Conservation (phyloP, 2,797 vertebrate species). For the Protonibea diacanthus region DNA sequence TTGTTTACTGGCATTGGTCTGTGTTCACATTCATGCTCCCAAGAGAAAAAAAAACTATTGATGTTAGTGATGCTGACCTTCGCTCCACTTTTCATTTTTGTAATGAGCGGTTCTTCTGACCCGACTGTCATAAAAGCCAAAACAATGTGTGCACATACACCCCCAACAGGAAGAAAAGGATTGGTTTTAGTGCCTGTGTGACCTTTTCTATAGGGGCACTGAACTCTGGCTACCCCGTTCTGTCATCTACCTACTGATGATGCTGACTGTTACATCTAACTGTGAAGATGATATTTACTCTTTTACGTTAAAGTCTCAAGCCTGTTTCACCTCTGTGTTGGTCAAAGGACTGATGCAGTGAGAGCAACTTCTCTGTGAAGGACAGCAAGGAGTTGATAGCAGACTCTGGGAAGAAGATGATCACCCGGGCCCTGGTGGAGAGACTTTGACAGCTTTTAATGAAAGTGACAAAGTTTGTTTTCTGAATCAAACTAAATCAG, state of each 20-base stretch:
- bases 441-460: too few species aligned
- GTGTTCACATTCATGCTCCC: neutral
- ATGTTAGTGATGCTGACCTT: constrained; percentile 15
- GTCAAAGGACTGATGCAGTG: too few species aligned
- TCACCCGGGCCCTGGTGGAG: too few species aligned
- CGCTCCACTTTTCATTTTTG: neutral
- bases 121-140: neutral
- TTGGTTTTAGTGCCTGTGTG: neutral
- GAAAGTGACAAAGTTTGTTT: too few species aligned
- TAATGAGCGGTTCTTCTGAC: neutral
- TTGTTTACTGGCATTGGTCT: neutral
- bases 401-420: too few species aligned
- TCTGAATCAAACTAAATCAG: too few species aligned
- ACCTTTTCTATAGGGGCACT: neutral
- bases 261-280: neutral
- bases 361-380: too few species aligned
- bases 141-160: neutral
- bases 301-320: neutral
- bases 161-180: neutral
- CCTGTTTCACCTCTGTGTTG: too few species aligned
- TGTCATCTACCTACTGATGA: neutral
- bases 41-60: constrained; percentile 17
- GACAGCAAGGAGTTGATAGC: too few species aligned
- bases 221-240: neutral
- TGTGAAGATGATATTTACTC: neutral